Base-by-base conservation (phyloP, 2,113 vertebrate species). In the Conger conger region DNA sequence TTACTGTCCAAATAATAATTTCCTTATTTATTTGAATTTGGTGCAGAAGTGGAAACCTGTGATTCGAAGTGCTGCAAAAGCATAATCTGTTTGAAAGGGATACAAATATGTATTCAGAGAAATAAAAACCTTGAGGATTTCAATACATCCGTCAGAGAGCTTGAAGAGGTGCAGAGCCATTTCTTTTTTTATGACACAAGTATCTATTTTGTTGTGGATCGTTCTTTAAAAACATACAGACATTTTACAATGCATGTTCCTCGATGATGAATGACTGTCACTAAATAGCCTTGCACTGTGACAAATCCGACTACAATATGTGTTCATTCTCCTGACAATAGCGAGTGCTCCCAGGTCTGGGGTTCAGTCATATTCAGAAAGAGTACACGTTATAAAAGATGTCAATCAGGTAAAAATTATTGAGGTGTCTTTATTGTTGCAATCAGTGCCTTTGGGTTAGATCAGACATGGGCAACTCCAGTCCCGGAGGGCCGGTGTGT, bases 231-330 rank as follows among this genome's bases (percentile, higher is more conserved):
- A 30, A 27, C 38, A 37, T 16, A 77, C 40, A 36, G 42, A 37
- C 68, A 78, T 84, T 84, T 83, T 53, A 40, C 15, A 35, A 78
- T 36, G 15, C 17, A 84, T 33, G 45, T 27, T 78, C 37, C 50
- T 54, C 79, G 35, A 76, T 18, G 35, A 83, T 73, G 13, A 83
- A 77, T 76, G 68, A 9, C 13, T 68, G 23, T 68, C 15, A 33
- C 40, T 35, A 30, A 50, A 83, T 33, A 35, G 82, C 68, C n/a
- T 53, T 53, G 42, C 50, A 50, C 76, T 63, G 57, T 30, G 23
- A 23, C 57, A 63, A 3, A 27, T 38, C 36, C 36, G 35, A 38
- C 77, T 20, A 38, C 82, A n/a, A 23, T 73, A 4, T 73, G 27
- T 73, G 20, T 73, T 68, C 23, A 68, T 68, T 68, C 4, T 68